Evolutionary conservation across 1,140 invertebrate genomes (phyloP), one percentile per base, ranked within the genome.

Genomic region (Drosophila guanche): DNA sequence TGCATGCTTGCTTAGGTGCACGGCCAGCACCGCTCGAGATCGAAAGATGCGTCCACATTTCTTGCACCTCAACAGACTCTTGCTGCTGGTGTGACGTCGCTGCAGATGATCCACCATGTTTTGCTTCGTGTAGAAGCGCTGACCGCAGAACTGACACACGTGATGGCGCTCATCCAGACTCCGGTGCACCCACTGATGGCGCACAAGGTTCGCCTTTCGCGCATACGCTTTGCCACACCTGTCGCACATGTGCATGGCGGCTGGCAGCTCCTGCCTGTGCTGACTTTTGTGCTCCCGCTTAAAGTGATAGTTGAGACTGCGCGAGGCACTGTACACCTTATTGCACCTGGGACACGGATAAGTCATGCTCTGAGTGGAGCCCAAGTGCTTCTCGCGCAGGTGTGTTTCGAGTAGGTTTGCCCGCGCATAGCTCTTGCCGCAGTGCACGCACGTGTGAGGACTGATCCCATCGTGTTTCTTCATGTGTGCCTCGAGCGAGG

Each of bases 281-380:
- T 0, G 10, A 5, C n/a, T 27, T 12, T 43, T 29, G 23, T 88
- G 84, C n/a, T 78, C 33, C 2, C 59, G 46, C 8, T 45, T 60
- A 0, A 73, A 7, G n/a, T 88, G 83, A 51, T 89, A 88, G 14
- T 72, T 89, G 25, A 88, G 71, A 60, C 83, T 88, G 6, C 83
- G 62, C 4, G 51, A n/a, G 2, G 83, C 75, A 0, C 43, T 83
- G 14, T 88, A 88, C 3, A 79, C 67, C 42, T 88, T 88, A 8
- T 59, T 37, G 50, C 83, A 88, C 12, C 52, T 50, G 0, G 66
- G 56, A 42, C 83, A 88, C 6, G 52, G n/a, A 55, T 63, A 72
- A 22, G 46, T 71, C 4, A 51, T 14, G n/a, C 47, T 29, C 10
- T 51, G 14, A 16, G 50, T 16, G 14, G 33, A n/a, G 43, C 46